Evolutionary conservation across 2,888 invertebrate genomes (phyloP).

Genomic region (Ichneumon xanthorius): DNA sequence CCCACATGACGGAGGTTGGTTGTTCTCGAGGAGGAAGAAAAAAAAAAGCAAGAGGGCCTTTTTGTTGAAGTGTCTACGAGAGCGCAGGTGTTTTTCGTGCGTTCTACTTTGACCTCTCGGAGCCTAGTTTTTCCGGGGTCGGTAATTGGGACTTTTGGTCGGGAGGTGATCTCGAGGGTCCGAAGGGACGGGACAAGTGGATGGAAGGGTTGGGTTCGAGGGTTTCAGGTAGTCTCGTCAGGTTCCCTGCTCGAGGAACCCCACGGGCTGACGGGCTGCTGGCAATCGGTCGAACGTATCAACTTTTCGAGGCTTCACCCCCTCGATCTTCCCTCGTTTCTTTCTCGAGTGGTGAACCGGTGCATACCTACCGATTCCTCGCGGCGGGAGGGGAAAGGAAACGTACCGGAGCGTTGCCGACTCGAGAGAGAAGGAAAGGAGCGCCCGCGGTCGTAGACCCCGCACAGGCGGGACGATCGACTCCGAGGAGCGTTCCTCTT

Average conservation of each 20-base stretch:
- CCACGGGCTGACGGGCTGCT: conserved; percentile 24
- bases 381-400: conserved; percentile 40
- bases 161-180: not conserved
- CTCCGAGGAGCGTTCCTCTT: conserved; percentile 52
- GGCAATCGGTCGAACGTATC: conserved; percentile 54
- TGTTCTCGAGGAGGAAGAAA: not conserved
- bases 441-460: conserved; percentile 65
- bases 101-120: not conserved
- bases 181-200: conserved; percentile 46
- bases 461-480: conserved; percentile 59
- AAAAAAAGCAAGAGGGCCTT: not conserved
- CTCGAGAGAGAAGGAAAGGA: conserved; percentile 29
- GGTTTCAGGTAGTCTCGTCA: conserved; percentile 20
- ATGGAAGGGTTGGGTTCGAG: conserved; percentile 21
- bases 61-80: not conserved
- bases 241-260: conserved; percentile 4
- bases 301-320: conserved; percentile 43
- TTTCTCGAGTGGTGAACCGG: conserved; percentile 10
- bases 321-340: conserved; percentile 30
- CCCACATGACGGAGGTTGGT: not conserved
- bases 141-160: conserved; percentile 50
- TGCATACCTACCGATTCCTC: conserved; percentile 55
- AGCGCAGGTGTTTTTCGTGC: conserved; percentile 6
- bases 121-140: conserved; percentile 26
- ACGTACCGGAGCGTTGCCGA: conserved; percentile 46